Conservation (phyloP, 2,113 vertebrate species). For the Siniperca knerii region DNA sequence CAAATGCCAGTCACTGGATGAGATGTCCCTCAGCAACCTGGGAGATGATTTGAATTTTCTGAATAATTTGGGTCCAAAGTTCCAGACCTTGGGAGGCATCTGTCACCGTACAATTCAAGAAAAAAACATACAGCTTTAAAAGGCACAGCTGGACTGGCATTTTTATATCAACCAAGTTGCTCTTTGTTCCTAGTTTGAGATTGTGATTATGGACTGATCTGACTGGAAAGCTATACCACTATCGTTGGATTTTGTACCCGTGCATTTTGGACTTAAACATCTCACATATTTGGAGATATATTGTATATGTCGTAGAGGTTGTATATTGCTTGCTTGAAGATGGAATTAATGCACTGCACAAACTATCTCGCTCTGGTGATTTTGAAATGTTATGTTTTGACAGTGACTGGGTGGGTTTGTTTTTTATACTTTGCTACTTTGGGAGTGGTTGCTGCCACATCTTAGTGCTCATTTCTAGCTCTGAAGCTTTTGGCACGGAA, state of each 20-base stretch:
- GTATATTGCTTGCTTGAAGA: constrained; percentile 3
- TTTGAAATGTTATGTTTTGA: constrained; percentile 4
- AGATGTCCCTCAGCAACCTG: constrained; percentile 56
- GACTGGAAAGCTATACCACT: not conserved
- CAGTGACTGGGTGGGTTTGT: not conserved
- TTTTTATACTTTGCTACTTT: not conserved
- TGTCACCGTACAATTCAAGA: constrained; percentile 46
- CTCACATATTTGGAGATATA: not conserved
- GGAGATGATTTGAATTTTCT: constrained; percentile 72
- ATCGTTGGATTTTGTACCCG: constrained; percentile 4
- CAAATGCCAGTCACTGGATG: constrained; percentile 63
- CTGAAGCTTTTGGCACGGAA: not conserved
- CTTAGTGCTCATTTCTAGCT: not conserved
- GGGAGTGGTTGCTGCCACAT: not conserved
- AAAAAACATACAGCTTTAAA: constrained; percentile 57
- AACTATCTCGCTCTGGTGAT: constrained; percentile 4
- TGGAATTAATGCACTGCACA: constrained; percentile 22
- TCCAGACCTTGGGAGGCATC: constrained; percentile 71
- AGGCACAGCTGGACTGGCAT: not conserved
- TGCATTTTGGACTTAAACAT: not conserved
- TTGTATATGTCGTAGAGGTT: not conserved
- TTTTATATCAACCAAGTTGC: not conserved
- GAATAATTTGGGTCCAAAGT: constrained; percentile 77
- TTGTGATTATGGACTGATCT: not conserved
- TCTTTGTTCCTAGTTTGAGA: not conserved